These are phyloP conservation scores for Platerodrilus igneus DNA, from an alignment of 2,888 invertebrate genomes.

Conservation along the genomic window DNA sequence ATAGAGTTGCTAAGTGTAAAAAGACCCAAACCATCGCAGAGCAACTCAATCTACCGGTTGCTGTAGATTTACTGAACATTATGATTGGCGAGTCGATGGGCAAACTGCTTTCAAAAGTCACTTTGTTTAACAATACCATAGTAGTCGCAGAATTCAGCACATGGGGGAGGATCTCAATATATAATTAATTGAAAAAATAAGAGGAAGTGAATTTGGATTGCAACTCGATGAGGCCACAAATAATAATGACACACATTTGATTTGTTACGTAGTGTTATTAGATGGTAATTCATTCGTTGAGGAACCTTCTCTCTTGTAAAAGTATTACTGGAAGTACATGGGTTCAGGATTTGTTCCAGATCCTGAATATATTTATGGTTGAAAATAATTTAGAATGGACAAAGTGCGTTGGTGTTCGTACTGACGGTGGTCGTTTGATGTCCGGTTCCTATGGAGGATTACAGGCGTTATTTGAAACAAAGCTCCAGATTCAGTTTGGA, in stretches of 20 bases:
- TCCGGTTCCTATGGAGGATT: slow-evolving; percentile 6
- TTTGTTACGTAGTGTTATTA: slow-evolving; percentile 11
- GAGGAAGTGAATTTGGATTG: slow-evolving; percentile 11
- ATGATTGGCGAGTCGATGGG: too few species aligned
- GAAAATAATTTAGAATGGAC: slow-evolving; percentile 18
- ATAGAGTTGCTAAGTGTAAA: slow-evolving; percentile 25
- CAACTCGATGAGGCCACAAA: slow-evolving; percentile 14
- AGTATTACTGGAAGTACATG: slow-evolving; percentile 9
- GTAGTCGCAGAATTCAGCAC: slow-evolving; percentile 24
- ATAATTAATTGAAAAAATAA: slow-evolving; percentile 10
- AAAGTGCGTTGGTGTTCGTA: too few species aligned
- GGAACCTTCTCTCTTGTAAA: slow-evolving; percentile 16
- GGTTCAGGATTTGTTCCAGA: slow-evolving; percentile 21
- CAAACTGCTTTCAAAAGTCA: too few species aligned
- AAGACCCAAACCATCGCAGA: slow-evolving; percentile 30
- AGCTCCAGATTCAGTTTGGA: slow-evolving; percentile 20
- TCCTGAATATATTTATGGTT: slow-evolving; percentile 23
- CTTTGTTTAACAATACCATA: slow-evolving; percentile 28
- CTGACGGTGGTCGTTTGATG: too few species aligned
- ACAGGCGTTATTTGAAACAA: slow-evolving; percentile 21
- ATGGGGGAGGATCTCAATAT: slow-evolving; percentile 20
- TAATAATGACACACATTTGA: slow-evolving; percentile 13
- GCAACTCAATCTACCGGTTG: slow-evolving; percentile 30
- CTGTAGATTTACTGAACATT: slow-evolving; percentile 29
- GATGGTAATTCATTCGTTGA: slow-evolving; percentile 9